phyloP scores from a whole-genome alignment of 2,888 invertebrate genomes.

The Vesta saturnalis region DNA sequence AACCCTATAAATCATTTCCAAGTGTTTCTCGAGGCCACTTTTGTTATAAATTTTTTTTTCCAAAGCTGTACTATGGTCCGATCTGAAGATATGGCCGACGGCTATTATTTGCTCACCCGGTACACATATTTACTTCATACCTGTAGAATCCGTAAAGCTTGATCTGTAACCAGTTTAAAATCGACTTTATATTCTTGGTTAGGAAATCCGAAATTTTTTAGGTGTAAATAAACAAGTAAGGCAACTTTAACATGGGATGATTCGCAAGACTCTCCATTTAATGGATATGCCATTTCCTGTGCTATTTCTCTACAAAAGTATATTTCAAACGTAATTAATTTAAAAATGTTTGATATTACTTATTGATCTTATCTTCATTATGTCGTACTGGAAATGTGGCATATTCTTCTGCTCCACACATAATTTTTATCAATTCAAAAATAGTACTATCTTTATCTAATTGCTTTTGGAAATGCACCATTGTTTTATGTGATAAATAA shows the following conservation, averaged over 20 bases:
- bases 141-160: constrained; percentile 93
- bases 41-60: too few species aligned
- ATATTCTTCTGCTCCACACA: constrained; percentile 90
- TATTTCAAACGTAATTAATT: constrained; percentile 1
- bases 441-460: constrained; percentile 72
- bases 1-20: too few species aligned
- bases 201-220: constrained; percentile 83
- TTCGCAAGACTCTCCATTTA: constrained; percentile 77
- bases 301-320: constrained; percentile 77
- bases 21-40: too few species aligned
- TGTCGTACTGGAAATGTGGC: constrained; percentile 95
- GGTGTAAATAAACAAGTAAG: constrained; percentile 93
- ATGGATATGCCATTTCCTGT: constrained; percentile 78
- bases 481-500: constrained; percentile 92
- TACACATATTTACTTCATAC: constrained; percentile 52
- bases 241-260: constrained; percentile 95
- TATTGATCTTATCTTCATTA: constrained; percentile 94
- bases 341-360: constrained; percentile 64
- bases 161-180: constrained; percentile 96
- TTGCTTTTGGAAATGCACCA: constrained; percentile 81
- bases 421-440: constrained; percentile 78
- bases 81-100: too few species aligned
- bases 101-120: not conserved
- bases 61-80: too few species aligned
- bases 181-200: constrained; percentile 96